Conservation (phyloP, 2,888 invertebrate species). For the Lasioglossum zephyrum region DNA sequence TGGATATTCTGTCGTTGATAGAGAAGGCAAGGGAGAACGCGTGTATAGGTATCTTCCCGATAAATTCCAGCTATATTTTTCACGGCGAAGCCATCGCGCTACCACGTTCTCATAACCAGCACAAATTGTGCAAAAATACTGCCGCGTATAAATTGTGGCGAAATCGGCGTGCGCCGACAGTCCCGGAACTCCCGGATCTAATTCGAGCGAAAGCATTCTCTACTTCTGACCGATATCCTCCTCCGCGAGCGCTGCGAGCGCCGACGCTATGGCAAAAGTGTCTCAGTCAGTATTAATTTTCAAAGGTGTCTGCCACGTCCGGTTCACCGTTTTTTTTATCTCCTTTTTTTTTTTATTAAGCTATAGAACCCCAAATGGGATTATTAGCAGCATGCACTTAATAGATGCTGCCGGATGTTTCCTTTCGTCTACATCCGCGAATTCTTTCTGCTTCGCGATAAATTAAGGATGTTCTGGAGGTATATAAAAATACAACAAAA, state of each 20-base stretch:
- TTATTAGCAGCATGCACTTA: background rate
- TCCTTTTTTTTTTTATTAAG: too few relatives aligned
- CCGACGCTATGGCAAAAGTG: slow-evolving; percentile 43
- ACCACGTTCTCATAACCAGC: slow-evolving; percentile 75
- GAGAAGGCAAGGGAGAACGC: slow-evolving; percentile 48
- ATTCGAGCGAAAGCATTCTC: slow-evolving; percentile 73
- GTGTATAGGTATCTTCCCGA: slow-evolving; percentile 66
- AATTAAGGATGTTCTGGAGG: background rate
- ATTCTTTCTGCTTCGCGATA: background rate
- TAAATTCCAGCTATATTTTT: slow-evolving; percentile 78
- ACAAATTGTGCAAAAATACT: slow-evolving; percentile 80
- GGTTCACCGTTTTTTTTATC: background rate
- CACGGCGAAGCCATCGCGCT: slow-evolving; percentile 71
- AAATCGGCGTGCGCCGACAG: slow-evolving; percentile 69
- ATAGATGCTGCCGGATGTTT: slow-evolving; percentile 4
- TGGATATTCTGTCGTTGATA: slow-evolving; percentile 65
- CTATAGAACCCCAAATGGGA: too few relatives aligned
- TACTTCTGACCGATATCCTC: slow-evolving; percentile 60
- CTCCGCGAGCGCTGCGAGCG: slow-evolving; percentile 43
- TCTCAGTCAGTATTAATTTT: slow-evolving; percentile 37
- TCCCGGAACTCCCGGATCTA: slow-evolving; percentile 68
- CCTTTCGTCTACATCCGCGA: background rate
- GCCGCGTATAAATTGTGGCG: slow-evolving; percentile 72
- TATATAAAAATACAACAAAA: too few relatives aligned
- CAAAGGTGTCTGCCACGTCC: slow-evolving; percentile 26